phyloP scores from a whole-genome alignment of 1,140 invertebrate genomes.

The Bilobella aurantiaca region DNA sequence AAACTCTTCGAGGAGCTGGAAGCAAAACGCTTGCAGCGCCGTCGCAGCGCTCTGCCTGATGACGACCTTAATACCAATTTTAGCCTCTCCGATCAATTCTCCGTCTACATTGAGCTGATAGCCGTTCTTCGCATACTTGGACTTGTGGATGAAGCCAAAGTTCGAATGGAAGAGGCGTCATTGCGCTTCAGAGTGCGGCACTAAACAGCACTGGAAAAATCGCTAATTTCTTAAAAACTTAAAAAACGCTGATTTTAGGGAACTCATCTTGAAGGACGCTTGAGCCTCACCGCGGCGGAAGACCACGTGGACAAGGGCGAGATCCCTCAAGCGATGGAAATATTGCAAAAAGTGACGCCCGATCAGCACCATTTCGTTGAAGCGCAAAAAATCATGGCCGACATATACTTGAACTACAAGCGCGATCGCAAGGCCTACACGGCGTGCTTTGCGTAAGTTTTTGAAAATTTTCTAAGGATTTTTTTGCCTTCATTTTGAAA shows the following conservation, averaged over 20 bases:
- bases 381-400: conserved; percentile 79
- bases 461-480: too few species aligned
- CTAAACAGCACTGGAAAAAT: too few species aligned
- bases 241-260: too few species aligned
- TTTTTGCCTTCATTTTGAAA: conserved; percentile 12
- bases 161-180: conserved; percentile 66
- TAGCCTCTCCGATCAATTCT: conserved; percentile 65
- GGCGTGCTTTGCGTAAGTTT: conserved; percentile 29
- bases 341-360: conserved; percentile 63
- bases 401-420: conserved; percentile 76
- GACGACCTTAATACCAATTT: conserved; percentile 43
- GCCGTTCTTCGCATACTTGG: conserved; percentile 59
- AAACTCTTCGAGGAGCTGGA: conserved; percentile 42
- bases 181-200: too few species aligned
- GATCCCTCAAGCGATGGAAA: conserved; percentile 63
- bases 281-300: conserved; percentile 74
- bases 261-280: conserved; percentile 69
- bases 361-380: conserved; percentile 73
- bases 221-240: too few species aligned
- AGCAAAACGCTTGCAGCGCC: conserved; percentile 39
- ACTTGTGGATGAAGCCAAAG: conserved; percentile 65
- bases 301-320: conserved; percentile 68
- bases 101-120: conserved; percentile 77
- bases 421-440: conserved; percentile 64
- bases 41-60: too few species aligned